A percentile compares a stretch with the other conserved stretches of the same genome.
phyloP scores from a whole-genome alignment of 2,888 invertebrate species.

The Dicycla oo region DNA sequence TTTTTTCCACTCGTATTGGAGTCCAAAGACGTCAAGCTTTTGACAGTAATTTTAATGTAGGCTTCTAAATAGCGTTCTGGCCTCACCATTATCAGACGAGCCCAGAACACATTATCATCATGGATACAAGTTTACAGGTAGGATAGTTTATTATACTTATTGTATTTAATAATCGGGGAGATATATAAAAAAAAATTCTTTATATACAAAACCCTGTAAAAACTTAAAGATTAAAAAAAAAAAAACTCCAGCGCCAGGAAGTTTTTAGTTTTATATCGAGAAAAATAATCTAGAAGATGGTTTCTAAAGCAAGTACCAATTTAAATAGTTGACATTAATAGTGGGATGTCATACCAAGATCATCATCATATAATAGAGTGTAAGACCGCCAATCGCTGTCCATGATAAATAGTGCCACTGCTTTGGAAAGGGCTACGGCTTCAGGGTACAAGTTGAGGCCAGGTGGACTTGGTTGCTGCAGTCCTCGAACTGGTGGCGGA shows the following conservation, averaged over 20 bases:
- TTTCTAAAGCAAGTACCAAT: background rate
- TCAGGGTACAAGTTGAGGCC: conserved; percentile 94
- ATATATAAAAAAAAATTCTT: no score
- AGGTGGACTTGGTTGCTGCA: conserved; percentile 74
- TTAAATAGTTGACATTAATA: background rate
- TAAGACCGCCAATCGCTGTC: conserved; percentile 94
- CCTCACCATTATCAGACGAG: no score
- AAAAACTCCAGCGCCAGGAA: background rate
- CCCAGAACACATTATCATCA: no score
- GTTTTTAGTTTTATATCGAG: background rate
- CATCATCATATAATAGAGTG: conserved; percentile 94
- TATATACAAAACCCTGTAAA: no score
- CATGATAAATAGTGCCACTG: conserved; percentile 92
- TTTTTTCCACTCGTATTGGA: no score
- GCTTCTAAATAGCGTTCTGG: no score
- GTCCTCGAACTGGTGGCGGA: conserved; percentile 78
- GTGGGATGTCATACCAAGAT: conserved; percentile 90
- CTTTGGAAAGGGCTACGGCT: conserved; percentile 92
- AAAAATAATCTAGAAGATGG: background rate
- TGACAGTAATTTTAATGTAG: no score
- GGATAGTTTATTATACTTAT: no score
- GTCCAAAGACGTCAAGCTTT: no score
- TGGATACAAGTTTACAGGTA: no score
- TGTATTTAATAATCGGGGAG: no score
- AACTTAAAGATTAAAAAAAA: no score